Evolutionary conservation across 2,113 vertebrate species (phyloP), one percentile per base, ranked within the genome.

Genomic region (Forbesichthys papilliferus): DNA sequence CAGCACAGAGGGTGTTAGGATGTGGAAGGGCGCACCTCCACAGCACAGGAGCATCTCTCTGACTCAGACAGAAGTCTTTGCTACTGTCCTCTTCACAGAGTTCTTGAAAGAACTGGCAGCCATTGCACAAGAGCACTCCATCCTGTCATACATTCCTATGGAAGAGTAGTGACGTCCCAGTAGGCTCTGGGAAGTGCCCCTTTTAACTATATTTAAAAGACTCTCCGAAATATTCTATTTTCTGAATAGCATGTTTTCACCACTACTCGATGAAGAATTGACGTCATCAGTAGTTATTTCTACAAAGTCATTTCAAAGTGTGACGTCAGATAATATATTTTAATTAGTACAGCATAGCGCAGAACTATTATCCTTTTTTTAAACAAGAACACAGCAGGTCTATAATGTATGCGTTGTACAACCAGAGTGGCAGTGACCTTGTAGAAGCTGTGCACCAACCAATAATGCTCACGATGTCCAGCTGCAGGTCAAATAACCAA

Each of bases 101-200:
- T 98, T 99, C 88, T 93, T 99, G 66, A 99, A 99, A 92, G 98
- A 99, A 72, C 92, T 99, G 88, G 96, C 98, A 0, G 96, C 98
- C 68, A 88, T 98, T 56, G 94, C 96, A 49, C 98, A 99, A 82
- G 97, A 99, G 78, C 97, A 99, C 92, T 95, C 96, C 72, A 92
- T 99, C 78, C 87, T 97, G 62, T 95, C 94, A 60, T 94, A 93
- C 90, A 93, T 92, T 85, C 69, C 93, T 77, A 88, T 94, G 80
- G 94, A 94, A 48, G 95, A 96, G 84, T 94, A 92, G 36, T 16
- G 0, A 87, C 84, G 60, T 72, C 64, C 72, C 46, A n/a, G 0
- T 3, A 13, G 11, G 18, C 59, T 71, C 72, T 53, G 62, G 16
- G 58, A 75, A 42, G 58, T 66, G 16, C 69, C 64, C 46, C 46